Conservation (phyloP, 92 coral and sea anemone genomes). For the Zoanthus sociatus region DNA sequence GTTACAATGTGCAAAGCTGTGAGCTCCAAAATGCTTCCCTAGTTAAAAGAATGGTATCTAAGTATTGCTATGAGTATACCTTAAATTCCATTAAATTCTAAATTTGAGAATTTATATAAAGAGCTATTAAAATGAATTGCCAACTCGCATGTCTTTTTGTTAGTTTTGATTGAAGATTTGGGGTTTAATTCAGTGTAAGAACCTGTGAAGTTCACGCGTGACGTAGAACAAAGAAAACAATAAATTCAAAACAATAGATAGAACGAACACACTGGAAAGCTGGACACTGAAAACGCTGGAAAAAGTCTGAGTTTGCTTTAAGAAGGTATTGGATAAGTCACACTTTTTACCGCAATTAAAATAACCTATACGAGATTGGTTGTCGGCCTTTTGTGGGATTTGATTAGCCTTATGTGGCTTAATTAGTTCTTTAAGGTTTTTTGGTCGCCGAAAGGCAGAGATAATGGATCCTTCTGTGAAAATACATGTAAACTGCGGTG, state of each 20-base stretch:
- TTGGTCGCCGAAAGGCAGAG: conserved; percentile 38
- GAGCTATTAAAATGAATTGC: neutral
- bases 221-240: no score
- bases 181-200: neutral
- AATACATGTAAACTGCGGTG: conserved; percentile 21
- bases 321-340: conserved; percentile 33
- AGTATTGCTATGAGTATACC: neutral
- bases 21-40: neutral
- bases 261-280: no score
- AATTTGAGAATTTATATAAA: neutral
- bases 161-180: neutral
- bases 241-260: no score
- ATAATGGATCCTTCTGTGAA: conserved; percentile 28
- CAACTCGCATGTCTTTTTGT: conserved; percentile 14
- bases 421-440: conserved; percentile 46
- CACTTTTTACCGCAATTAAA: conserved; percentile 43
- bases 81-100: conserved; percentile 22
- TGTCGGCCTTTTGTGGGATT: neutral
- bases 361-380: conserved; percentile 18
- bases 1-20: neutral
- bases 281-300: neutral
- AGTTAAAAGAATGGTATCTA: neutral
- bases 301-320: conserved; percentile 11
- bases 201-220: no score
- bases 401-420: conserved; percentile 13